Evolutionary conservation across 2,113 vertebrate genomes (phyloP).

Genomic region (Cottus gobio): DNA sequence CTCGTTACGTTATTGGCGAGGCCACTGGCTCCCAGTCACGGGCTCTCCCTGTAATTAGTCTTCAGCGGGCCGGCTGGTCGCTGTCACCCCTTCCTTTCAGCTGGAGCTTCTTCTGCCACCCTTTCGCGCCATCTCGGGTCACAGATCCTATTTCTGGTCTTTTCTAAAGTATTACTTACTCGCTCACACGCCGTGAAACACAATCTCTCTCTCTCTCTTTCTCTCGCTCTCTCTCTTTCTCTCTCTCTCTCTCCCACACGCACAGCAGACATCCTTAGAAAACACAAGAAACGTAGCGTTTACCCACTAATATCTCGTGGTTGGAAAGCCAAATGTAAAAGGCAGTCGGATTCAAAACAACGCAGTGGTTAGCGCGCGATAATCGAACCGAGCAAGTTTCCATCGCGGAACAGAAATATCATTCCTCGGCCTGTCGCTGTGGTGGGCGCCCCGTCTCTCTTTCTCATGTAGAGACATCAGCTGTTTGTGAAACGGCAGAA

Average conservation of each 20-base stretch:
- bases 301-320: conserved; percentile 37
- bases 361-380: conserved; percentile 36
- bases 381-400: conserved; percentile 54
- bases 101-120: conserved; percentile 16
- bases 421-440: conserved; percentile 22
- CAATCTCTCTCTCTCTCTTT: background rate
- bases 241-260: background rate
- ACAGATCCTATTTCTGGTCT: background rate
- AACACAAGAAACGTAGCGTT: conserved; percentile 12
- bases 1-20: conserved; percentile 56
- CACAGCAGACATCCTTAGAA: conserved; percentile 8
- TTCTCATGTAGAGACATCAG: conserved; percentile 30
- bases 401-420: conserved; percentile 43
- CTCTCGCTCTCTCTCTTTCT: too few species aligned
- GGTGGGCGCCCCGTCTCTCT: conserved; percentile 16
- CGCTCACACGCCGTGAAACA: background rate
- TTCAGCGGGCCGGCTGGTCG: conserved; percentile 21
- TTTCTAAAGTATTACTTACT: background rate
- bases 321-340: conserved; percentile 36
- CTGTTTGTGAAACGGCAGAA: conserved; percentile 41
- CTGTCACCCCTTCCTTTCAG: conserved; percentile 54
- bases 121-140: conserved; percentile 1
- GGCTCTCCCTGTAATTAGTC: conserved; percentile 69
- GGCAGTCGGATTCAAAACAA: conserved; percentile 42
- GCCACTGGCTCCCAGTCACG: conserved; percentile 62